phyloP scores from a whole-genome alignment of 1,140 invertebrate genomes.

The Batillaria attramentaria region DNA sequence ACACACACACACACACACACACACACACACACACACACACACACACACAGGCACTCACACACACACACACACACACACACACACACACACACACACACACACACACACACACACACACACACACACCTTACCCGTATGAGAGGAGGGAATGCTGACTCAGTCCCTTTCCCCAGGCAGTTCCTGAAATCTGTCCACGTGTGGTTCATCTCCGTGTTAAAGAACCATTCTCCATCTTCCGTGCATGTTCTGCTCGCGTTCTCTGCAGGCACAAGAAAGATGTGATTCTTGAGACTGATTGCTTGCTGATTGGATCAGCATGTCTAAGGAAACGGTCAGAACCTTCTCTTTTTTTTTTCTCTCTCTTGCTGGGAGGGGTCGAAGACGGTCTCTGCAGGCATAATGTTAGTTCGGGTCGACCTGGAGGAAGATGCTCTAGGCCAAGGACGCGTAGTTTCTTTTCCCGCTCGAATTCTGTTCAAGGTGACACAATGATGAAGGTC shows the following conservation, averaged over 20 bases:
- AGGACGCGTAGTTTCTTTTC: too few relatives aligned
- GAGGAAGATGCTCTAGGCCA: too few relatives aligned
- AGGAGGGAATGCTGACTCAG: not conserved
- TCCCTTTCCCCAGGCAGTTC: not conserved
- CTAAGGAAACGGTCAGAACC: not conserved
- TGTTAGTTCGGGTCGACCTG: too few relatives aligned
- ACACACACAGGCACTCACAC: not conserved
- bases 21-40: not conserved
- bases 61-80: slow-evolving; percentile 2
- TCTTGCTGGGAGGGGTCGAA: too few relatives aligned
- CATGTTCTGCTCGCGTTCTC: not conserved
- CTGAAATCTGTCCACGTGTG: not conserved
- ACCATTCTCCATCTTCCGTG: not conserved
- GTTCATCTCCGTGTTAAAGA: not conserved
- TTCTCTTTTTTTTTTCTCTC: not conserved
- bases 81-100: slow-evolving; percentile 2
- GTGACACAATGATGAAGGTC: too few relatives aligned
- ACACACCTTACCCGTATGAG: not conserved
- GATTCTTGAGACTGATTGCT: too few relatives aligned
- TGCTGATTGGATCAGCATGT: too few relatives aligned
- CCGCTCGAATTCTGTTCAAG: too few relatives aligned
- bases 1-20: slow-evolving; percentile 4
- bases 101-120: not conserved
- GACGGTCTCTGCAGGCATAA: too few relatives aligned
- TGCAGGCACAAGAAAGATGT: too few relatives aligned